phyloP scores from a whole-genome alignment of 2,797 vertebrate genomes.

The Distichodus sexfasciatus region DNA sequence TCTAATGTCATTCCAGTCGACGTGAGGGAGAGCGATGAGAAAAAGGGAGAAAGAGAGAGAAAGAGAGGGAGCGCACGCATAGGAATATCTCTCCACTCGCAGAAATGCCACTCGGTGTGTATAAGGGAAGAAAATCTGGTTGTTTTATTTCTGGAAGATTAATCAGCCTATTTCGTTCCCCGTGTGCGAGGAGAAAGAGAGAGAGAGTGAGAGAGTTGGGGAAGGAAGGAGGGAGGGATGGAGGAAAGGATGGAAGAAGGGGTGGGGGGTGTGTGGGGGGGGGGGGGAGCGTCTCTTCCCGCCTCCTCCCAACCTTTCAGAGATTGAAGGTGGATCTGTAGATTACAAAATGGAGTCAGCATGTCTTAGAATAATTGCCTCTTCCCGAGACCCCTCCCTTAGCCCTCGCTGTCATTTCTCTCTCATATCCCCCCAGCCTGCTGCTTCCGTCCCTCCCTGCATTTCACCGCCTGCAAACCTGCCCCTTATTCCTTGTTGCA shows the following conservation, averaged over 20 bases:
- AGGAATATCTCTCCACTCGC: constrained; percentile 5
- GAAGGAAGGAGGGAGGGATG: not conserved
- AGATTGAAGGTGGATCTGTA: constrained; percentile 63
- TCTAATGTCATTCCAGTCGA: constrained; percentile 86
- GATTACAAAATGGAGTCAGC: constrained; percentile 61
- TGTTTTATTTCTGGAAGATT: constrained; percentile 43
- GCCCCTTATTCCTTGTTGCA: not conserved
- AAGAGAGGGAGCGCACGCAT: not conserved
- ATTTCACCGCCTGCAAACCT: constrained; percentile 25
- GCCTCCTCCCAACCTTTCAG: constrained; percentile 51
- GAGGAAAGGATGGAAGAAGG: not conserved
- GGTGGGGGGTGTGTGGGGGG: not conserved
- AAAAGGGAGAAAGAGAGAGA: constrained; percentile 55
- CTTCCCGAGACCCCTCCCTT: constrained; percentile 44
- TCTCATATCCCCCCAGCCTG: constrained; percentile 22
- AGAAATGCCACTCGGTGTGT: constrained; percentile 22
- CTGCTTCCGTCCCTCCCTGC: constrained; percentile 8
- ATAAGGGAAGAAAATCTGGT: constrained; percentile 32
- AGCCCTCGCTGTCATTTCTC: constrained; percentile 38
- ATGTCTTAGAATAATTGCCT: constrained; percentile 63
- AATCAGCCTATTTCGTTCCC: constrained; percentile 38
- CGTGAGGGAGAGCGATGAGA: constrained; percentile 63
- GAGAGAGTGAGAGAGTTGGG: constrained; percentile 9
- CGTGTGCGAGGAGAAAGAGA: not conserved
- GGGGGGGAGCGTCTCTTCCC: constrained; percentile 8